Evolutionary conservation across 2,797 vertebrate genomes (phyloP).

Genomic region (Taenioides sp.): DNA sequence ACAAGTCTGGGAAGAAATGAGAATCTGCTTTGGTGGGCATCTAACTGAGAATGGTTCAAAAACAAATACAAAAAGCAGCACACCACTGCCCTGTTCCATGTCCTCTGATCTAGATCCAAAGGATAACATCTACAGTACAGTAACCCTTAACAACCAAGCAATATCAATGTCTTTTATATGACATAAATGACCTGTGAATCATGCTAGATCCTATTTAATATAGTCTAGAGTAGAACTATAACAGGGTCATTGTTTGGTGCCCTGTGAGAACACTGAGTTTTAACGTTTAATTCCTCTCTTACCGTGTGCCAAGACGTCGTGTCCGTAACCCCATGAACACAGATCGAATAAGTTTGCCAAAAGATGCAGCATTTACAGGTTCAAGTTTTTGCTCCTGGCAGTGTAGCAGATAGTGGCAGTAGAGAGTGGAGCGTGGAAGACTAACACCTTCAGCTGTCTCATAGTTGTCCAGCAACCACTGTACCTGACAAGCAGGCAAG

Average conservation of each 20-base stretch:
- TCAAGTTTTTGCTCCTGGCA: slow-evolving; percentile 97
- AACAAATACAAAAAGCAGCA: not conserved
- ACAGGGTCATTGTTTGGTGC: not conserved
- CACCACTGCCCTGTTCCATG: not conserved
- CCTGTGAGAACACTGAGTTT: not conserved
- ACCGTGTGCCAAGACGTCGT: slow-evolving; percentile 90
- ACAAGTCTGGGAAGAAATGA: not conserved
- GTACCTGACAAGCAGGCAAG: slow-evolving; percentile 84
- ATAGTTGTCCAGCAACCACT: slow-evolving; percentile 97
- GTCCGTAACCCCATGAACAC: slow-evolving; percentile 95
- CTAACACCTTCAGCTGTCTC: slow-evolving; percentile 95
- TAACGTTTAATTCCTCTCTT: slow-evolving; percentile 32
- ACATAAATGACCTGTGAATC: not conserved
- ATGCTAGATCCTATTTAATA: not conserved
- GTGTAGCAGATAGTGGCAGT: slow-evolving; percentile 96
- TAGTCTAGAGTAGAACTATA: not conserved
- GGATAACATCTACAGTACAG: not conserved
- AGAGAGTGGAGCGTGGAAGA: slow-evolving; percentile 91
- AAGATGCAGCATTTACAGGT: slow-evolving; percentile 92
- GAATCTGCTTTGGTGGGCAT: not conserved
- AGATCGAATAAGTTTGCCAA: slow-evolving; percentile 92
- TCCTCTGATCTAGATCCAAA: no score
- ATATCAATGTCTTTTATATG: not conserved
- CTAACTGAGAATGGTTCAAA: not conserved
- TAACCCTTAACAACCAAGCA: not conserved